Evolutionary conservation across 1,140 invertebrate species (phyloP), one percentile per base, ranked within the genome.

Genomic region (Trichoplusia ni): DNA sequence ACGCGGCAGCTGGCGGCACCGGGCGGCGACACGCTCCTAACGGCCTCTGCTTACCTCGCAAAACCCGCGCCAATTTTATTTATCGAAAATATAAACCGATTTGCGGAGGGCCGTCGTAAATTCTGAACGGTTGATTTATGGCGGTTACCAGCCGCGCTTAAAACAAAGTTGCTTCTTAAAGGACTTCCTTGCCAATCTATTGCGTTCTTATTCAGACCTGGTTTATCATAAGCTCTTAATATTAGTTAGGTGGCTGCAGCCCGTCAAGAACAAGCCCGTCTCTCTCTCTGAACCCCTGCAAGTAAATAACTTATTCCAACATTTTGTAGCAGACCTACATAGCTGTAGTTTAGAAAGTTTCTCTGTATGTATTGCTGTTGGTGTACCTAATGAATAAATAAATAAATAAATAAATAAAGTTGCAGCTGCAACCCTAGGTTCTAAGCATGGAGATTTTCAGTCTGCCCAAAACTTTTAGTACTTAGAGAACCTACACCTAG

Each of bases 81-180:
- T 90, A 90, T 90, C 88, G 88, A 89, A 89, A 89, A 89, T 90
- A 90, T 90, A 89, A 90, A 88, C 80, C 84, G 86, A 89, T 90
- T 90, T 90, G 81, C 88, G 74, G 83, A 86, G 81, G 79, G 74
- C 75, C 80, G 70, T 85, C 86, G 84, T 87, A 87, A 87, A 89
- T 81, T 79, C 79, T 75, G 74, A 73, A 85, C 75, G 75, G 72
- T 75, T 81, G 86, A 90, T 90, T 89, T 89, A 87, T 86, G 75
- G 81, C 81, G 84, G 77, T 79, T 83, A 81, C 85, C 78, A 73
- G 78, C 68, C 81, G 84, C 79, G 85, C 77, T 80, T 84, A 75
- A 69, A 79, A 80, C 78, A 74, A 81, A 81, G 68, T 82, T 77
- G 72, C 73, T 79, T 77, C 75, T 85, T 86, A 72, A 77, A 81